Conservation (phyloP, 2,888 invertebrate genomes). For the Cosmia pyralina region DNA sequence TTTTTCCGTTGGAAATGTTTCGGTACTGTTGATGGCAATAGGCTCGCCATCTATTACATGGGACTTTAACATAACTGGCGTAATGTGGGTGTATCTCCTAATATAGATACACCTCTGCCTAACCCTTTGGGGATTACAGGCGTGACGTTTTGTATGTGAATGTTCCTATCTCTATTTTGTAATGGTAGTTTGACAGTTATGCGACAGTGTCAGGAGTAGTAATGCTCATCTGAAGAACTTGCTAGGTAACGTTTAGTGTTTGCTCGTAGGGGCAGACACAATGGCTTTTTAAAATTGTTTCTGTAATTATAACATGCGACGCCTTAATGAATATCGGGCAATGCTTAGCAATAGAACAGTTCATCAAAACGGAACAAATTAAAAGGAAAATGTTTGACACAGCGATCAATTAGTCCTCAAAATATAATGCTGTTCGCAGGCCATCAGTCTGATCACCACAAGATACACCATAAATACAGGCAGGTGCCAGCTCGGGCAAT, state of each 20-base stretch:
- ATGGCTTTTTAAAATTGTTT: too few relatives aligned
- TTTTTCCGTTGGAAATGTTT: background rate
- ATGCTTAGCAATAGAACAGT: background rate
- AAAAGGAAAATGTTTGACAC: background rate
- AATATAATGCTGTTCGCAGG: constrained; percentile 1
- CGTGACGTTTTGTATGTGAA: background rate
- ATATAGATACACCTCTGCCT: background rate
- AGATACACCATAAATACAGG: constrained; percentile 31
- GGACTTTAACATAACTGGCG: background rate
- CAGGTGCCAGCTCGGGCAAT: constrained; percentile 12
- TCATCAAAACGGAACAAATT: background rate
- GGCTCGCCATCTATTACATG: background rate
- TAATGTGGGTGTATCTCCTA: background rate
- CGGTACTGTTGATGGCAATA: background rate
- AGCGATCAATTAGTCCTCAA: constrained; percentile 6
- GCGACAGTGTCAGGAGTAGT: background rate
- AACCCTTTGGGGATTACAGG: background rate
- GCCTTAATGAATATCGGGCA: background rate
- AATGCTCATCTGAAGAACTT: too few relatives aligned
- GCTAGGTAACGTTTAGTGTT: too few relatives aligned
- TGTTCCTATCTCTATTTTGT: background rate
- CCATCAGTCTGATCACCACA: constrained; percentile 31
- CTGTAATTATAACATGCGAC: too few relatives aligned
- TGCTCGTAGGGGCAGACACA: too few relatives aligned
- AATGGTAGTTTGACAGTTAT: too few relatives aligned